Base-by-base conservation (phyloP, 2,888 invertebrate species). In the Andrena bucephala region DNA sequence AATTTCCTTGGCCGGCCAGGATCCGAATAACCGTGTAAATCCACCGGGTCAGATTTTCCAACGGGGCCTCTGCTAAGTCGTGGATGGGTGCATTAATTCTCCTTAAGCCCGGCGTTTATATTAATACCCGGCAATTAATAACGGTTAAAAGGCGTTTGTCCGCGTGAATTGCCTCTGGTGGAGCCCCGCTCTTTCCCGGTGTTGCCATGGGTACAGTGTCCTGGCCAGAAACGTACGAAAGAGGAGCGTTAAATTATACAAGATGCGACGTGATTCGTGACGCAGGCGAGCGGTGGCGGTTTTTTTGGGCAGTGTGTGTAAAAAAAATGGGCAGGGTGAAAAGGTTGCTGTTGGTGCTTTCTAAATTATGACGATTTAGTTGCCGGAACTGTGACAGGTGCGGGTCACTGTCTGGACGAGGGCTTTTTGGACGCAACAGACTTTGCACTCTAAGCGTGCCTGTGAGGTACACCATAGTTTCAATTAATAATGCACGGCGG, bases 61-160 rank as follows among this genome's bases (percentile, higher is more conserved):
- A 42, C 42, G 60, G 67, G 70, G 57, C 65, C 62, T 52, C 77
- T 70, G 80, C 86, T 85, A 88, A 87, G 83, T 87, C 84, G 84
- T 74, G 85, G 87, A 89, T 72, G 84, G 87, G 88, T 87, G 83
- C 90, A 90, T 92, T 91, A 91, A 91, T 92, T 91, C 87, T 89
- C 89, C 83, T 89, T 89, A 91, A 90, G 86, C 87, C 79, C 75
- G 83, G 85, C 89, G 91, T 90, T 91, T 90, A 90, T 90, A 91
- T 92, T 91, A 92, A 92, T 90, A 88, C 88, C 84, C 66, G 78
- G 87, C 90, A 90, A 92, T 92, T 92, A 92, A 92, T 92, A 91
- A 91, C 85, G 87, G 89, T 90, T 90, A 90, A 92, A 89, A 89
- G 87, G 88, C 87, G 84, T 86, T 89, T 87, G 85, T 87, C 84